A percentile compares a stretch with the other conserved stretches of the same genome.
Conservation (phyloP, 2,888 invertebrate species). For the Eulithis testata region DNA sequence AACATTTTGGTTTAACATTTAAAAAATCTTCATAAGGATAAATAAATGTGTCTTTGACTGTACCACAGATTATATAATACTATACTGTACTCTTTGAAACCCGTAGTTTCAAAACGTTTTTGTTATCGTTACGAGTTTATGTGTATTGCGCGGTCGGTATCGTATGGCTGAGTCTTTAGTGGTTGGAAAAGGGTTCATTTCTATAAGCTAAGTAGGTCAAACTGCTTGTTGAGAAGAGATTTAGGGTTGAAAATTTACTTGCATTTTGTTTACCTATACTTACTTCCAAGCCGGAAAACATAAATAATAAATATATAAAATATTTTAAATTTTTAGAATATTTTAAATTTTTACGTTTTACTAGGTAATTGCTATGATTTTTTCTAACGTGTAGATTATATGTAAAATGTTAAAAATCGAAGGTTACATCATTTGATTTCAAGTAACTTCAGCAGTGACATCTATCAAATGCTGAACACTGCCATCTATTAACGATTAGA, state of each 20-base stretch:
- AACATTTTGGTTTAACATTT: background rate
- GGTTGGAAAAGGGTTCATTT: conserved; percentile 29
- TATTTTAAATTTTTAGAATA: too few species aligned
- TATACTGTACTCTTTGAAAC: conserved; percentile 53
- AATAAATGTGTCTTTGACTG: background rate
- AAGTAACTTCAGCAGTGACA: too few species aligned
- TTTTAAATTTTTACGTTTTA: too few species aligned
- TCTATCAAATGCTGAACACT: too few species aligned
- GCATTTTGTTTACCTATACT: background rate
- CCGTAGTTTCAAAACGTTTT: conserved; percentile 43
- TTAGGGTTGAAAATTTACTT: background rate
- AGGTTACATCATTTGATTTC: too few species aligned
- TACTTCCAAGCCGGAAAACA: too few species aligned
- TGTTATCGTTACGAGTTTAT: conserved; percentile 46
- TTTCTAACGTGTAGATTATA: too few species aligned
- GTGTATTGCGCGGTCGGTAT: conserved; percentile 24
- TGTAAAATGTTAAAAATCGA: too few species aligned
- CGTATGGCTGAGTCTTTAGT: conserved; percentile 19
- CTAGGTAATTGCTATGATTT: too few species aligned
- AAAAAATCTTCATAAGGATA: background rate
- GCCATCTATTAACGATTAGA: too few species aligned
- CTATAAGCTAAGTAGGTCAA: conserved; percentile 17
- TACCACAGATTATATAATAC: too few species aligned
- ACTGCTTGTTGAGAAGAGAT: conserved; percentile 1
- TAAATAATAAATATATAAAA: too few species aligned